These are phyloP conservation scores for Dendroctonus ponderosae DNA, from an alignment of 1,140 invertebrate species.

Conservation along the genomic window DNA sequence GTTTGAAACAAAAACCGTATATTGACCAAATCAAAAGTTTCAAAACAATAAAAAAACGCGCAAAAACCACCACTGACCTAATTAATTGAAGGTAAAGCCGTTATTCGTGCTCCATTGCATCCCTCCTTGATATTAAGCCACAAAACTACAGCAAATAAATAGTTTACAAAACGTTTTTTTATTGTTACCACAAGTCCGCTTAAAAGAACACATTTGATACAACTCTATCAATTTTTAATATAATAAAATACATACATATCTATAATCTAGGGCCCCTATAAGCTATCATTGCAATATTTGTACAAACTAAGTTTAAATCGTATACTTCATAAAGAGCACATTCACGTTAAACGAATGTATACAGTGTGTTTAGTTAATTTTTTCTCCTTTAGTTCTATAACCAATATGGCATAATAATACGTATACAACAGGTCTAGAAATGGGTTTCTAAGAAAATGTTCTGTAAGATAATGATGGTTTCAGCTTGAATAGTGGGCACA, in stretches of 20 bases:
- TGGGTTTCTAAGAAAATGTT: no score
- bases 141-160: no score
- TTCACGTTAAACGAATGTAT: constrained; percentile 29
- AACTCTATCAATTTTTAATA: constrained; percentile 8
- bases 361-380: background rate
- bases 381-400: constrained; percentile 10
- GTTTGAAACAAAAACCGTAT: no score
- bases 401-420: constrained; percentile 17
- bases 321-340: constrained; percentile 33
- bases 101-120: no score
- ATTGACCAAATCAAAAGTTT: no score
- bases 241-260: constrained; percentile 26
- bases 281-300: constrained; percentile 23
- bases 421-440: constrained; percentile 14
- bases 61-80: no score
- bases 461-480: no score
- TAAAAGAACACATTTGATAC: constrained; percentile 20
- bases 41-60: no score
- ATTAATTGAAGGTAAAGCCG: no score
- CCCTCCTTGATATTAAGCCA: no score
- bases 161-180: constrained; percentile 16
- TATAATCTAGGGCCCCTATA: constrained; percentile 6
- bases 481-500: no score
- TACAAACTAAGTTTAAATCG: constrained; percentile 29
- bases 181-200: constrained; percentile 14